A percentile compares a stretch with the other conserved stretches of the same genome.
Evolutionary conservation across 2,797 vertebrate genomes (phyloP).

Genomic region (Denticeps clupeoides): DNA sequence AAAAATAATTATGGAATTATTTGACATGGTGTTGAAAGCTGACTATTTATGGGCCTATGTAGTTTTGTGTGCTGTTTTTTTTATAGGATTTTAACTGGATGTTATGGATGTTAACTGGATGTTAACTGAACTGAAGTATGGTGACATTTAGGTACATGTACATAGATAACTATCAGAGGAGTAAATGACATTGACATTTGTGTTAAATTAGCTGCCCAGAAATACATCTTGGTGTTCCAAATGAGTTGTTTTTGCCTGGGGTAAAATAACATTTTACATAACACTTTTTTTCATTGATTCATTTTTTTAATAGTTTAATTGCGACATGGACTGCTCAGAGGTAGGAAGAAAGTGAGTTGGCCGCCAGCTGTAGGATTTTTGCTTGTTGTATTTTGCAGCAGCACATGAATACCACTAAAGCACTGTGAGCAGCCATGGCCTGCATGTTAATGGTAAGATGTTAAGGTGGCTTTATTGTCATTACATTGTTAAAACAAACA

Average conservation of each 20-base stretch:
- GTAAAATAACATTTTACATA: constrained; percentile 29
- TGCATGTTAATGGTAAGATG: no score
- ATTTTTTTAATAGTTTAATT: constrained; percentile 25
- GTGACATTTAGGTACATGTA: constrained; percentile 14
- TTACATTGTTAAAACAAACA: no score
- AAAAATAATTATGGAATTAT: no score
- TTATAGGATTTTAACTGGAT: no score
- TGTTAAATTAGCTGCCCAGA: constrained; percentile 35
- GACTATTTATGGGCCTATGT: no score
- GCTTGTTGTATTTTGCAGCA: constrained; percentile 1
- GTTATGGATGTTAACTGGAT: no score
- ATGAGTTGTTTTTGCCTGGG: constrained; percentile 26
- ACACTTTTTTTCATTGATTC: constrained; percentile 23
- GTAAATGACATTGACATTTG: constrained; percentile 28
- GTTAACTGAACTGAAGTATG: no score
- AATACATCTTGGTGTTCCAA: constrained; percentile 34
- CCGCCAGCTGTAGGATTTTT: constrained; percentile 17
- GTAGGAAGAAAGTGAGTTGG: constrained; percentile 18
- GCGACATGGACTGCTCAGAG: constrained; percentile 29
- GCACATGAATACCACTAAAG: constrained; percentile 5
- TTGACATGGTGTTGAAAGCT: no score
- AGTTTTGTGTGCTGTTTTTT: no score
- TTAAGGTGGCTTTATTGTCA: no score
- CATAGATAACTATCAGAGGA: constrained; percentile 21
- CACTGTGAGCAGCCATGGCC: no score